Evolutionary conservation across 2,888 invertebrate genomes (phyloP), one percentile per base, ranked within the genome.

Genomic region (Adineta ricciae): DNA sequence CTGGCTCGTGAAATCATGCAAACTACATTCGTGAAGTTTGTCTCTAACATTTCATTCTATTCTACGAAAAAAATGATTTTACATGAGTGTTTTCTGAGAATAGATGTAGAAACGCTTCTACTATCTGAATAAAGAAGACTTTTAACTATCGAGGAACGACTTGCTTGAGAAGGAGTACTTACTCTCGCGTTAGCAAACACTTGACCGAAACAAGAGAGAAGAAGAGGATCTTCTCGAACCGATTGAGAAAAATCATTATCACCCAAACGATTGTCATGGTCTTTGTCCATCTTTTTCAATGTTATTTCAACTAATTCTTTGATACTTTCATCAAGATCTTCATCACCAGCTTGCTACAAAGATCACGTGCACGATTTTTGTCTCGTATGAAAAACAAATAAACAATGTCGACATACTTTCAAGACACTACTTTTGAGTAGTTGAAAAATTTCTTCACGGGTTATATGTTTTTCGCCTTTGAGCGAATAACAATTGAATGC

Each of bases 251-350:
- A 95, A 89, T 95, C 95, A 72, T 92, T 92, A 85, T 93, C 92
- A 0, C 94, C 94, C 41, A 94, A 92, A 88, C 93, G 93, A 9
- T 95, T 94, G 89, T 95, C 95, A 87, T 93, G 93, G 89, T 95
- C 95, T 0, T 93, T 89, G 89, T 95, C 95, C 88, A 95, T 91
- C 89, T 94, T 94, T 89, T 93, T 93, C 19, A 95, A 90, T 0
- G 94, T 93, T 87, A 89, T 87, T 87, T 91, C 91, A 32, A 95
- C 94, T 19, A 95, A 90, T 88, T 95, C 95, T 87, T 94, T 92
- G 0, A 95, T 94, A 24, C 94, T 94, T 90, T 95, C 95, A 88
- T 95, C 95, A 0, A 94, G 94, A 88, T 95, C 95, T 88, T 95
- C 95, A 87, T 95, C 95, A 32, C 89, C 87, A 32, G 88, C 88